A percentile compares a stretch with the other conserved stretches of the same genome.
These are phyloP conservation scores for Actinia equina DNA, from an alignment of 64 coral and sea anemone species.

Conservation along the genomic window DNA sequence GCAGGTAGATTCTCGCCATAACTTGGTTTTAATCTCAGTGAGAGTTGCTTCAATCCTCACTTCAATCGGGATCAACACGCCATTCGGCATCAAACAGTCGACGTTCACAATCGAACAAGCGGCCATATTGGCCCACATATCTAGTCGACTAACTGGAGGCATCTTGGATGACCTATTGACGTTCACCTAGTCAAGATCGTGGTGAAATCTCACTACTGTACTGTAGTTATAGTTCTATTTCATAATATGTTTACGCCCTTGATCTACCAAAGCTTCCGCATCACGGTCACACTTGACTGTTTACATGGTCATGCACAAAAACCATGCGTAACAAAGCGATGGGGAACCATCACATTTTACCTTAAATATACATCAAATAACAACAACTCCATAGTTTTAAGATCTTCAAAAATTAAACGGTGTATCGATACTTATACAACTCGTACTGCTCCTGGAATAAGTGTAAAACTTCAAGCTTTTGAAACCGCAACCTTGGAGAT, in stretches of 20 bases:
- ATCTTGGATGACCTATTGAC: slow-evolving; percentile 21
- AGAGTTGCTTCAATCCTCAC: slow-evolving; percentile 66
- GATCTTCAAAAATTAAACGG: too few species aligned
- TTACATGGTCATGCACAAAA: too few species aligned
- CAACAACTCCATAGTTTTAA: too few species aligned
- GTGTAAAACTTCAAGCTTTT: too few species aligned
- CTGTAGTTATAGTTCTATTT: background rate
- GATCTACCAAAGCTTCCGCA: slow-evolving; percentile 1
- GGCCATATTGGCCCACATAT: slow-evolving; percentile 64
- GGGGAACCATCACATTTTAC: too few species aligned
- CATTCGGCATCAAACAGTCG: slow-evolving; percentile 90
- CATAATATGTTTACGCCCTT: background rate
- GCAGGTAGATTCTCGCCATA: slow-evolving; percentile 84
- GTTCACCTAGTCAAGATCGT: background rate
- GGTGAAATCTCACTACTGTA: background rate
- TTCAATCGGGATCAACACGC: slow-evolving; percentile 90
- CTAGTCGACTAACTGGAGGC: slow-evolving; percentile 63
- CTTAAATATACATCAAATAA: too few species aligned
- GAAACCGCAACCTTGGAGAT: too few species aligned
- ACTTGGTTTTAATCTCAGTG: slow-evolving; percentile 71
- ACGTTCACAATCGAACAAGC: slow-evolving; percentile 63
- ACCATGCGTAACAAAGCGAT: too few species aligned
- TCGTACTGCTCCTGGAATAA: too few species aligned
- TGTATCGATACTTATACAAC: too few species aligned
- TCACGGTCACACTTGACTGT: background rate